These are phyloP conservation scores for Drosophila algonquin DNA, from an alignment of 2,888 invertebrate genomes.

Conservation along the genomic window DNA sequence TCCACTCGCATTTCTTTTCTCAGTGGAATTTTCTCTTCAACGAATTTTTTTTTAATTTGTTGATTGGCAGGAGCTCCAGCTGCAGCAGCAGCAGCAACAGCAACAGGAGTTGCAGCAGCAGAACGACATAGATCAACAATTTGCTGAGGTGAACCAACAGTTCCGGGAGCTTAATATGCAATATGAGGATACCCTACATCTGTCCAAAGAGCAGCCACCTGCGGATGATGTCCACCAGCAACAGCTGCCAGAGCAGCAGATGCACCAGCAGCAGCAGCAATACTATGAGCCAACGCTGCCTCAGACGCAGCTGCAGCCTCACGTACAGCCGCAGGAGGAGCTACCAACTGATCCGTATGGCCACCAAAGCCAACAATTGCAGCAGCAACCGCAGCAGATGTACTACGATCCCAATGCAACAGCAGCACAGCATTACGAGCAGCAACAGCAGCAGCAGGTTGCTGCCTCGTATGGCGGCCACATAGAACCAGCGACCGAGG, in stretches of 20 bases:
- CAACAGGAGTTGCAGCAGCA: constrained; percentile 61
- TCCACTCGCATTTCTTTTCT: fast-evolving
- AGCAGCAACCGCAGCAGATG: neutral
- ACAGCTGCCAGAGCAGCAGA: constrained; percentile 46
- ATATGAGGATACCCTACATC: constrained; percentile 64
- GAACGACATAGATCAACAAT: constrained; percentile 82
- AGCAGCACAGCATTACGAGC: constrained; percentile 10
- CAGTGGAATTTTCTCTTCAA: neutral
- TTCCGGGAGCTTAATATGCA: constrained; percentile 83
- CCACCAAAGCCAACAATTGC: constrained; percentile 14
- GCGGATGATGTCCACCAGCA: constrained; percentile 46
- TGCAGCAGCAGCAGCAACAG: constrained; percentile 54
- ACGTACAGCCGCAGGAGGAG: constrained; percentile 21
- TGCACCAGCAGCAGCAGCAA: constrained; percentile 41
- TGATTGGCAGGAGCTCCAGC: constrained; percentile 24
- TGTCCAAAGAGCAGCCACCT: constrained; percentile 26
- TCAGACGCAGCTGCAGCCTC: constrained; percentile 20
- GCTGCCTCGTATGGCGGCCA: constrained; percentile 19
- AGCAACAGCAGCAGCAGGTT: constrained; percentile 24
- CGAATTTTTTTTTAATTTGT: too few relatives aligned
- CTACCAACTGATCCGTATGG: constrained; percentile 7
- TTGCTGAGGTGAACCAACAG: constrained; percentile 82
- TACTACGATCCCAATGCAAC: constrained; percentile 22
- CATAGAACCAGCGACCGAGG: constrained; percentile 13
- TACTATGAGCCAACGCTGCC: constrained; percentile 31